Percentiles rank a stretch among this genome's conserved stretches.
phyloP scores from a whole-genome alignment of 2,888 invertebrate genomes.

The Amphipyra tragopoginis region DNA sequence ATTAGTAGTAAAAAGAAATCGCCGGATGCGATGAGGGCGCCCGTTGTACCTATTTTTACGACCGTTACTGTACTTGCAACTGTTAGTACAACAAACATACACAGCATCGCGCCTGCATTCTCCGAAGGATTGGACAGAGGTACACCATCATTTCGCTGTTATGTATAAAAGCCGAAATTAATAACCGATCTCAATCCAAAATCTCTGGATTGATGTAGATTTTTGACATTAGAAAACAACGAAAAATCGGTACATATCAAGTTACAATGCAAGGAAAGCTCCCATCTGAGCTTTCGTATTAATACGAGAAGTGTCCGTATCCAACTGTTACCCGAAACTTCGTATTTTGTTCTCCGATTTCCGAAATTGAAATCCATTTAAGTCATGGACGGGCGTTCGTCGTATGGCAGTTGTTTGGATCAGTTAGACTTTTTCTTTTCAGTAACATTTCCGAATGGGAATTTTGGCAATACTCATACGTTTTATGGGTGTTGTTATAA shows the following conservation, averaged over 20 bases:
- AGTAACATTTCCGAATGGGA: slow-evolving; percentile 20
- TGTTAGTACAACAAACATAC: too few relatives aligned
- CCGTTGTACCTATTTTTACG: too few relatives aligned
- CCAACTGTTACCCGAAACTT: slow-evolving; percentile 44
- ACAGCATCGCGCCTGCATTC: too few relatives aligned
- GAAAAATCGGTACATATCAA: slow-evolving; percentile 13
- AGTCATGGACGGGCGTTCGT: slow-evolving; percentile 39
- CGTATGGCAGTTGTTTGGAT: slow-evolving; percentile 41
- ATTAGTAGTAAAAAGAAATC: too few relatives aligned
- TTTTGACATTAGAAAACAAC: slow-evolving; percentile 16
- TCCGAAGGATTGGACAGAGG: too few relatives aligned
- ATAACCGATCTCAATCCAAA: too few relatives aligned
- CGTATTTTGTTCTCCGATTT: slow-evolving; percentile 44
- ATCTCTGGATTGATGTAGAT: too few relatives aligned
- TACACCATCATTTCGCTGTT: too few relatives aligned
- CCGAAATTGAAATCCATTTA: slow-evolving; percentile 54
- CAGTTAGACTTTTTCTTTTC: slow-evolving; percentile 36
- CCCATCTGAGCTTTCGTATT: slow-evolving; percentile 26
- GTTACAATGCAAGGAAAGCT: slow-evolving; percentile 24
- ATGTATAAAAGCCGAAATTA: too few relatives aligned
- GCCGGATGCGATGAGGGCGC: too few relatives aligned
- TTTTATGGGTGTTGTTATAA: slow-evolving; percentile 14
- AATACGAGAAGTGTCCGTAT: slow-evolving; percentile 35
- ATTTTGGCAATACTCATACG: slow-evolving; percentile 25
- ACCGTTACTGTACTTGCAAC: too few relatives aligned